Evolutionary conservation across 2,888 invertebrate genomes (phyloP), one percentile per base, ranked within the genome.

Genomic region (Itoplectis maculator): DNA sequence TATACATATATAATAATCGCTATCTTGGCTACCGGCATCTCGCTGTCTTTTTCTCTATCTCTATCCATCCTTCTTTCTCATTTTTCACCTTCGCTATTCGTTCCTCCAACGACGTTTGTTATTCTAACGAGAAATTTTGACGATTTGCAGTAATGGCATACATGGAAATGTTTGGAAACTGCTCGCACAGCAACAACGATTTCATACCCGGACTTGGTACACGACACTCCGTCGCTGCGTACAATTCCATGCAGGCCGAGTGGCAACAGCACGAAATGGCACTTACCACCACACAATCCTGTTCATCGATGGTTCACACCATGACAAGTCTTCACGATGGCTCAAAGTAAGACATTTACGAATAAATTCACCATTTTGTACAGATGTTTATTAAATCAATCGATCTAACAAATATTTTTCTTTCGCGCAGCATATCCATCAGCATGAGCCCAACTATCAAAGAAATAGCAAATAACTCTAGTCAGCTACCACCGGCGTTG

Each of bases 111-210:
- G 18, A 42, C 51, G 9, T 54, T 40, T 35, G 15, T 20, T 59
- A 35, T 40, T 59, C 1, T 37, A 63, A 49, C 59, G 56, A 45
- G 11, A 42, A 61, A 51, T 29, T n/a, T 85, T 72, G 20, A 69
- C 65, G 37, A 56, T 85, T 94, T 94, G 87, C 95, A 97, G 98
- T 98, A 90, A 97, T 98, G 96, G 98, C 97, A 85, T 98, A 98
- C 93, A 98, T 98, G 98, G 98, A 98, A 94, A 97, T 98, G 95
- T 97, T 97, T 90, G 97, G 97, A 23, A 97, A 97, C 93, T 98
- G 97, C 94, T 96, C 97, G 86, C 97, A 97, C 90, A 95, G 95
- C 85, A 95, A 96, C 83, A 96, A 95, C 86, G 95, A 95, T 76
- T 95, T 95, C 59, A 95, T 95, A 77, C 97, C 97, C 89, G 96